Conservation (phyloP, 1,140 invertebrate genomes). For the Andricus grossulariae region DNA sequence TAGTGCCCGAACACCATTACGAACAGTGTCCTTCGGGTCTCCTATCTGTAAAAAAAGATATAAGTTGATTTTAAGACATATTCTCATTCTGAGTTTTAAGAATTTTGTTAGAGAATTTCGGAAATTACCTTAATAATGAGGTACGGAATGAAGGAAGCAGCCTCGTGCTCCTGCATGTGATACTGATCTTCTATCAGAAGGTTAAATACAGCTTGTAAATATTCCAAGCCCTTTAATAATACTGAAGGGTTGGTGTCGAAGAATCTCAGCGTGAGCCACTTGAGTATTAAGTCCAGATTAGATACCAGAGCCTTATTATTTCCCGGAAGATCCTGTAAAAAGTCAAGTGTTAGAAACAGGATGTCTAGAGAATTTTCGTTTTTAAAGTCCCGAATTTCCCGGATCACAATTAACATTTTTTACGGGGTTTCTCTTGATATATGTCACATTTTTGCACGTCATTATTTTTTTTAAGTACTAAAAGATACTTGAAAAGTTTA, state of each 20-base stretch:
- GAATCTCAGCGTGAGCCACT: conserved; percentile 97
- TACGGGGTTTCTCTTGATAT: no score
- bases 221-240: conserved; percentile 94
- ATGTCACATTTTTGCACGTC: no score
- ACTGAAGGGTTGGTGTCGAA: conserved; percentile 99
- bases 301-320: conserved; percentile 88
- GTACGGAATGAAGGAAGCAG: conserved; percentile 95
- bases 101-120: not conserved
- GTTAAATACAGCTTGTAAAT: conserved; percentile 89
- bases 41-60: conserved; percentile 82
- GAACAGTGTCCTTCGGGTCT: conserved; percentile 96
- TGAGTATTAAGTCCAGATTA: conserved; percentile 96
- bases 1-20: conserved; percentile 90
- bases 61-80: conserved; percentile 7
- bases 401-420: no score
- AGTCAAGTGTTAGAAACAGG: not conserved
- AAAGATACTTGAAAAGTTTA: no score
- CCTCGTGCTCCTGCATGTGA: conserved; percentile 92
- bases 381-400: no score
- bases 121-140: conserved; percentile 87
- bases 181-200: conserved; percentile 88
- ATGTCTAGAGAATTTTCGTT: no score
- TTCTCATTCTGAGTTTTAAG: not conserved
- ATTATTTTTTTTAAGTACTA: no score
- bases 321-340: conserved; percentile 80